Conservation (phyloP, 2,888 invertebrate species). For the Electrophaes corylata region DNA sequence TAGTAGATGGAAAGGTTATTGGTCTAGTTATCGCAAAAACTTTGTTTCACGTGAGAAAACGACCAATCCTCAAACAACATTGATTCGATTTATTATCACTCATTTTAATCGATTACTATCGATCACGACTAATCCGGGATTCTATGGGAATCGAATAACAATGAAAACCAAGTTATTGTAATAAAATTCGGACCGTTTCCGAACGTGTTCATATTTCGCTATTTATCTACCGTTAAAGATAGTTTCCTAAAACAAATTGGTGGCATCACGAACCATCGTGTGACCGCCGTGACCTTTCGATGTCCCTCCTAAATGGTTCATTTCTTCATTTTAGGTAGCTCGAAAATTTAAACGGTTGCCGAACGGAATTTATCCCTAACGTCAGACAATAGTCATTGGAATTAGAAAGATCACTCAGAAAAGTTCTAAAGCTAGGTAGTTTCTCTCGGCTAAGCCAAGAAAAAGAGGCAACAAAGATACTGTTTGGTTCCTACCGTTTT, state of each 20-base stretch:
- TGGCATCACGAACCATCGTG: slow-evolving; percentile 56
- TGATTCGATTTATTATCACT: slow-evolving; percentile 49
- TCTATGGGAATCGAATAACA: slow-evolving; percentile 49
- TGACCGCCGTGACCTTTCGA: slow-evolving; percentile 54
- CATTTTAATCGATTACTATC: slow-evolving; percentile 50
- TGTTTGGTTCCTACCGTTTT: too few relatives aligned
- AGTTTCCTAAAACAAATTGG: slow-evolving; percentile 53
- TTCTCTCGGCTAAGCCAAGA: too few relatives aligned
- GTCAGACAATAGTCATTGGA: too few relatives aligned
- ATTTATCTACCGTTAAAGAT: slow-evolving; percentile 47
- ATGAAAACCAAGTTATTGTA: slow-evolving; percentile 47
- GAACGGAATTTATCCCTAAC: neutral
- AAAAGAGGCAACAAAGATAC: too few relatives aligned
- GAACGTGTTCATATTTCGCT: slow-evolving; percentile 56
- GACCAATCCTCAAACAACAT: slow-evolving; percentile 30
- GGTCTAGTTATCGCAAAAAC: slow-evolving; percentile 21
- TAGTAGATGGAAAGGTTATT: slow-evolving; percentile 4
- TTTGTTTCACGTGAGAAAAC: slow-evolving; percentile 41
- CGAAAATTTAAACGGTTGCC: neutral
- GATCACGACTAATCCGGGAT: slow-evolving; percentile 50
- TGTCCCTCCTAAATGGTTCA: slow-evolving; percentile 42
- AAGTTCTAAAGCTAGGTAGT: too few relatives aligned
- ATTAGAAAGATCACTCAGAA: too few relatives aligned
- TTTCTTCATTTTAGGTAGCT: slow-evolving; percentile 31
- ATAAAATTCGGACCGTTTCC: slow-evolving; percentile 50